These are phyloP conservation scores for Lasioglossum vierecki DNA, from an alignment of 2,888 invertebrate species.

Conservation along the genomic window DNA sequence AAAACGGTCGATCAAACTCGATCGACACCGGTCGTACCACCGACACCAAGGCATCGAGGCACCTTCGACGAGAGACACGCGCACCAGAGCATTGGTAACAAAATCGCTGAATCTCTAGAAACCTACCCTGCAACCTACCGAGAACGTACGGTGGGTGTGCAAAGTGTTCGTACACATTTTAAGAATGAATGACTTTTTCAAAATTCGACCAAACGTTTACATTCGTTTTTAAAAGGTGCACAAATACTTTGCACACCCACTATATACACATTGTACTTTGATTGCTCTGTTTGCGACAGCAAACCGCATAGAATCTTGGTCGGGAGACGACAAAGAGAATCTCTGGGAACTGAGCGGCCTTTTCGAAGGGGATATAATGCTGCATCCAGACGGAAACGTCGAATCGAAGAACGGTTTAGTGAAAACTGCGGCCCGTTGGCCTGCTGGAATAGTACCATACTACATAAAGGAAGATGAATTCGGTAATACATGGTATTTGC, in stretches of 20 bases:
- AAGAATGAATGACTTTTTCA: too few relatives aligned
- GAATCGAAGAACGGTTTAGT: slow-evolving; percentile 83
- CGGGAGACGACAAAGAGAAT: slow-evolving; percentile 83
- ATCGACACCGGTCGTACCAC: slow-evolving; percentile 59
- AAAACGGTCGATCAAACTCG: not conserved
- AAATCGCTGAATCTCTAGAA: not conserved
- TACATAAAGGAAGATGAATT: slow-evolving; percentile 85
- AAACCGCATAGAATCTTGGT: slow-evolving; percentile 83
- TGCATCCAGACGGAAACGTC: slow-evolving; percentile 80
- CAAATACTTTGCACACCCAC: too few relatives aligned
- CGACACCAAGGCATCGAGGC: slow-evolving; percentile 67
- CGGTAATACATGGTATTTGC: slow-evolving; percentile 77
- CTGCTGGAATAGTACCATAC: slow-evolving; percentile 85
- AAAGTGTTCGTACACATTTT: too few relatives aligned
- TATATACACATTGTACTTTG: not conserved
- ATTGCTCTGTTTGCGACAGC: slow-evolving; percentile 28
- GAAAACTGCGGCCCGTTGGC: slow-evolving; percentile 85
- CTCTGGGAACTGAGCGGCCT: slow-evolving; percentile 86
- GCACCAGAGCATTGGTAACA: slow-evolving; percentile 69
- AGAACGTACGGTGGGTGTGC: not conserved
- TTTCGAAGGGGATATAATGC: slow-evolving; percentile 88
- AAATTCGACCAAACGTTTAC: too few relatives aligned
- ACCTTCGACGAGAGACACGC: slow-evolving; percentile 64
- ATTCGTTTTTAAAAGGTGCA: too few relatives aligned
- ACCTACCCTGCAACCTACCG: not conserved